Conservation (phyloP, 2,113 vertebrate species). For the Eubucco bourcierii region DNA sequence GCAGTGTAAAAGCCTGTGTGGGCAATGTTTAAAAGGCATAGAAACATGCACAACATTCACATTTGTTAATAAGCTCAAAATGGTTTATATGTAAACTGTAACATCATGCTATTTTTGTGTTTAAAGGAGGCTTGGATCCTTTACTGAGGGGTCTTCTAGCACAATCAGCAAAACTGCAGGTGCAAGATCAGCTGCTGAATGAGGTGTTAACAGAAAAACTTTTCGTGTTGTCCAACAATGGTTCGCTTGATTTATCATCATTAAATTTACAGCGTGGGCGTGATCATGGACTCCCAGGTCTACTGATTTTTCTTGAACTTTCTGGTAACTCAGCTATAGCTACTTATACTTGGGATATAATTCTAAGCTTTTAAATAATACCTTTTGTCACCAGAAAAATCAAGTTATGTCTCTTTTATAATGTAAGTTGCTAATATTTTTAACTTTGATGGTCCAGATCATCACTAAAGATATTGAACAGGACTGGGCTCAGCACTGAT, state of each 20-base stretch:
- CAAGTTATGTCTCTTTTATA: not conserved
- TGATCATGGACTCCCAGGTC: slow-evolving; percentile 94
- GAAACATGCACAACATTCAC: not conserved
- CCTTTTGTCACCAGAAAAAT: not conserved
- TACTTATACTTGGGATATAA: not conserved
- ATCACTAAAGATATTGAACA: no score
- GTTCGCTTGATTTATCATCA: slow-evolving; percentile 86
- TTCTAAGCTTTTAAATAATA: not conserved
- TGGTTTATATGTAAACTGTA: not conserved
- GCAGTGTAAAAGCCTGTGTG: not conserved
- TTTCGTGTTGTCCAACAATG: slow-evolving; percentile 76
- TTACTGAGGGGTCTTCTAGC: slow-evolving; percentile 88
- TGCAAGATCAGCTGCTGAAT: slow-evolving; percentile 79
- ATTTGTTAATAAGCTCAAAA: not conserved
- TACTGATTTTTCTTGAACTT: not conserved
- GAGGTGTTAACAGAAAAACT: slow-evolving; percentile 87
- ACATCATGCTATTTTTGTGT: not conserved
- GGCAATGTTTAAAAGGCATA: not conserved
- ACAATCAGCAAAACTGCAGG: slow-evolving; percentile 76
- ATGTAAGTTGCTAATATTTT: not conserved
- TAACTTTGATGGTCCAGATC: not conserved
- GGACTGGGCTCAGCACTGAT: no score
- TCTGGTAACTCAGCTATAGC: not conserved
- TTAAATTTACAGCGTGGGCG: slow-evolving; percentile 93
- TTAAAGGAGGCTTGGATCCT: slow-evolving; percentile 91